These are phyloP conservation scores for Eira barbara DNA, from an alignment of 2,113 vertebrate species.

Conservation along the genomic window DNA sequence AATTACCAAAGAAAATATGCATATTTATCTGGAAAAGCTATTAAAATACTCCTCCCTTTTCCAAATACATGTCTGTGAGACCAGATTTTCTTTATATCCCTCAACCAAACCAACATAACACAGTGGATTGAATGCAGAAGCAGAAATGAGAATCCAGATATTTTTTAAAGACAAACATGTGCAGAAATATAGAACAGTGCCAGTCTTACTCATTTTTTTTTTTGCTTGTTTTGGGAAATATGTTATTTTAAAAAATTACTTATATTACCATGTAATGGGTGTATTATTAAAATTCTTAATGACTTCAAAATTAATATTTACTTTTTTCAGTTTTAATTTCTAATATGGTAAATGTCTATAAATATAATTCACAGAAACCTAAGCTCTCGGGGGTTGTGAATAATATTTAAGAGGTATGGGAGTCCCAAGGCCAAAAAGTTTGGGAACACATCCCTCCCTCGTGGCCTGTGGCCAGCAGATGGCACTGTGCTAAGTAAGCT, in stretches of 20 bases:
- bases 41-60: neutral
- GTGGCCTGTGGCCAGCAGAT: neutral
- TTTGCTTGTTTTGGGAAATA: neutral
- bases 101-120: neutral
- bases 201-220: neutral
- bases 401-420: neutral
- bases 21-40: neutral
- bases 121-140: neutral
- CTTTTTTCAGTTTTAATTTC: neutral
- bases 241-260: neutral
- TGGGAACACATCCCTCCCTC: neutral
- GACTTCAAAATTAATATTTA: neutral
- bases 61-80: neutral
- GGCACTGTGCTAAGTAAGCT: neutral
- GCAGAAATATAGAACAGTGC: neutral
- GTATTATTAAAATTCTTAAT: neutral
- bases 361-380: neutral
- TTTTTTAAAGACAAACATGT: conserved; percentile 21
- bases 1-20: neutral
- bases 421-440: neutral
- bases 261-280: neutral
- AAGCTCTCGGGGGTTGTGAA: neutral
- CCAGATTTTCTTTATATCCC: neutral
- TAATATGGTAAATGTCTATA: neutral
- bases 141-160: neutral